Evolutionary conservation across 2,888 invertebrate species (phyloP).

Genomic region (Euzetes globulus): DNA sequence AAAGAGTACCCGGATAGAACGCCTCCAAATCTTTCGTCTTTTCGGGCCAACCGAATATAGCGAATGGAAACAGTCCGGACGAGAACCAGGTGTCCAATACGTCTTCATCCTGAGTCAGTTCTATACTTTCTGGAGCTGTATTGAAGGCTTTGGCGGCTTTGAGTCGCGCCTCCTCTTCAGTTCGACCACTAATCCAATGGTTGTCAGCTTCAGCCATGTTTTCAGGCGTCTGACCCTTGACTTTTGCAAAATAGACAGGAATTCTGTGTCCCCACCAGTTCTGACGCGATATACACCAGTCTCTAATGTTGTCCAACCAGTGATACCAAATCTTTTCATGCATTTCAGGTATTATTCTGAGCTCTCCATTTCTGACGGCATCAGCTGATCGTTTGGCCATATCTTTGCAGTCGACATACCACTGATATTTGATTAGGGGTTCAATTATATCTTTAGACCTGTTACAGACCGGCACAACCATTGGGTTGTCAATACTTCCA

Average conservation of each 20-base stretch:
- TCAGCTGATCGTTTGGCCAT: slow-evolving; percentile 81
- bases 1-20: slow-evolving; percentile 81
- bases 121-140: slow-evolving; percentile 51
- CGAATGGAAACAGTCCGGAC: slow-evolving; percentile 89
- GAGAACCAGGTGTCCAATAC: slow-evolving; percentile 99
- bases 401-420: slow-evolving; percentile 83
- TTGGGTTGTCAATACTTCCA: slow-evolving; percentile 78
- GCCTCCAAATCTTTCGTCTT: slow-evolving; percentile 59
- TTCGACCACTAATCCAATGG: slow-evolving; percentile 58
- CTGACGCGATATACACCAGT: slow-evolving; percentile 97
- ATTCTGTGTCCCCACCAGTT: slow-evolving; percentile 99
- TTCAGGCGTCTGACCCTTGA: slow-evolving; percentile 45
- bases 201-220: slow-evolving; percentile 45
- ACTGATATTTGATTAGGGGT: slow-evolving; percentile 90
- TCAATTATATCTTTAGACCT: slow-evolving; percentile 96
- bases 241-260: slow-evolving; percentile 75
- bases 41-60: slow-evolving; percentile 95
- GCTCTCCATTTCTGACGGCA: slow-evolving; percentile 66
- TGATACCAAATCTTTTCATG: slow-evolving; percentile 89
- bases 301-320: slow-evolving; percentile 92
- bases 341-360: slow-evolving; percentile 81
- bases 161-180: slow-evolving; percentile 63
- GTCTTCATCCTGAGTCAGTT: slow-evolving; percentile 74
- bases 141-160: slow-evolving; percentile 69
- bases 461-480: slow-evolving; percentile 88